These are phyloP conservation scores for Drosophila equinoxialis DNA, from an alignment of 1,140 invertebrate species.

Conservation along the genomic window DNA sequence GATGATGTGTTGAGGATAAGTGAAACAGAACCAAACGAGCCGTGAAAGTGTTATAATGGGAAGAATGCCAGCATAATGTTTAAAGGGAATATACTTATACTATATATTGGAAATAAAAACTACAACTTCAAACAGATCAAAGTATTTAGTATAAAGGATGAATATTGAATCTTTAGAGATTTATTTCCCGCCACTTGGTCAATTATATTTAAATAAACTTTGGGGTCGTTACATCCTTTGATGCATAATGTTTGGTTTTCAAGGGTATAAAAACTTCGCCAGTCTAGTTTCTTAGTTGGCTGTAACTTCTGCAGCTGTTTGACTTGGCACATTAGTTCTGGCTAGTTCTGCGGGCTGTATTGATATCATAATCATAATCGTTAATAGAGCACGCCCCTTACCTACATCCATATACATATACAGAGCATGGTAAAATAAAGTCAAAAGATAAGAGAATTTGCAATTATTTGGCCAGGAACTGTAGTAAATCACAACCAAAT, in stretches of 20 bases:
- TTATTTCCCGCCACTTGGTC: too few relatives aligned
- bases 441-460: conserved; percentile 9
- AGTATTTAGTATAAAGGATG: too few relatives aligned
- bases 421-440: conserved; percentile 5
- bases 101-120: neutral
- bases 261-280: neutral
- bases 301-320: conserved; percentile 42
- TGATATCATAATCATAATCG: conserved; percentile 79
- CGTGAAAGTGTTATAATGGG: conserved; percentile 80
- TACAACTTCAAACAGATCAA: neutral
- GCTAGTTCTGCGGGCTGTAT: conserved; percentile 23
- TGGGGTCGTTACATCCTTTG: too few relatives aligned
- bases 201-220: too few relatives aligned
- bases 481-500: conserved; percentile 57
- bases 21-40: conserved; percentile 68
- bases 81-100: neutral
- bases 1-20: conserved; percentile 46
- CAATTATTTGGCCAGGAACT: conserved; percentile 28
- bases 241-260: neutral
- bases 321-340: conserved; percentile 52
- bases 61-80: conserved; percentile 31
- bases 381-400: conserved; percentile 70
- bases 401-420: conserved; percentile 26
- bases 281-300: neutral
- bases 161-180: too few relatives aligned